Evolutionary conservation across 2,888 invertebrate genomes (phyloP), one percentile per base, ranked within the genome.

Genomic region (Esperia sulphurella): DNA sequence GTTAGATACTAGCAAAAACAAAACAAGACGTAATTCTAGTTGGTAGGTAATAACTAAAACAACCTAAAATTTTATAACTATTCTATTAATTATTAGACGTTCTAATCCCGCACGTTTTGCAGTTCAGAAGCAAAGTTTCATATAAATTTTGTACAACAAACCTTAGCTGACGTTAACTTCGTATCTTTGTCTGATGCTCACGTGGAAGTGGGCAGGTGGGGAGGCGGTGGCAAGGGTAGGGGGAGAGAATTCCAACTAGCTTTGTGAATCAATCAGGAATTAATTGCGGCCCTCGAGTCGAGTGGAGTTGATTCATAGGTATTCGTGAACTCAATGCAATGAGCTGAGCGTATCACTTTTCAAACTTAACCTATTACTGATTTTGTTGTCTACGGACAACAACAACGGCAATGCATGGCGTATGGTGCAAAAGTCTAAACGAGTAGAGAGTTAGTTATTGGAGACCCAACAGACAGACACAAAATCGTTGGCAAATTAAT

Each of bases 191-290:
- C 79, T 85, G 83, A 76, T 76, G 74, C 75, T 76, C 73, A 75
- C 70, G 73, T 74, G 72, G 75, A 66, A 73, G 73, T 63, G 65
- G 66, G 70, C 57, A 66, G 63, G 63, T 48, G 57, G 52, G 52
- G 53, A 54, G 55, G 53, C 59, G 53, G 61, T 44, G 55, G 55
- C 48, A 55, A 60, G 62, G 63, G 59, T 59, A 35, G 35, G 35
- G 60, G 58, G 62, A 71, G 64, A 68, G 51, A 45, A 45, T 51
- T 78, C 76, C 80, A 79, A 75, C 78, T 77, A 80, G 83, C 80
- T 80, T 83, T 85, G 78, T 79, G 78, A 81, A 85, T 83, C 83
- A 81, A 85, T 86, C 83, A 83, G 71, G 78, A 80, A 79, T 81
- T 84, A 83, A 84, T 84, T 83, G 79, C 73, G 69, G 66, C 70